Conservation (phyloP, 2,888 invertebrate genomes). For the Meganola albula region DNA sequence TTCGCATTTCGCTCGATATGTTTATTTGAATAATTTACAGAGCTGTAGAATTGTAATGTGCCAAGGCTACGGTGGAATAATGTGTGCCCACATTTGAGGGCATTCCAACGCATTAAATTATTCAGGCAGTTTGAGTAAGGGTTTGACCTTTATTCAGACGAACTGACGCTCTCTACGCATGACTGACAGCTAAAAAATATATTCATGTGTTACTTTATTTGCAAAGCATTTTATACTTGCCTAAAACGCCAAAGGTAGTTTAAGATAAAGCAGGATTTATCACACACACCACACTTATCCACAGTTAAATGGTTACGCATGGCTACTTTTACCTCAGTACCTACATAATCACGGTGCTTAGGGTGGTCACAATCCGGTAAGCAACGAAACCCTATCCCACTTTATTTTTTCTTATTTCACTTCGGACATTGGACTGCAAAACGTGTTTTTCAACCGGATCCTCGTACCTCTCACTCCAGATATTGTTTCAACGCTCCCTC, state of each 20-base stretch:
- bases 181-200: no score
- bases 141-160: slow-evolving; percentile 41
- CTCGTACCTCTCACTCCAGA: slow-evolving; percentile 37
- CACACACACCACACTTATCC: background rate
- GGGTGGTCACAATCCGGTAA: slow-evolving; percentile 32
- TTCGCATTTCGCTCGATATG: no score
- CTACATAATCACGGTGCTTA: slow-evolving; percentile 23
- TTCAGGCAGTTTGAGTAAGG: slow-evolving; percentile 38
- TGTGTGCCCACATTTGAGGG: slow-evolving; percentile 39
- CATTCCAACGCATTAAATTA: slow-evolving; percentile 38
- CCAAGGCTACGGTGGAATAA: no score
- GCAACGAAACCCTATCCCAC: slow-evolving; percentile 43
- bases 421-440: slow-evolving; percentile 33
- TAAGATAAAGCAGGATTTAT: slow-evolving; percentile 1
- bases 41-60: no score
- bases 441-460: slow-evolving; percentile 50
- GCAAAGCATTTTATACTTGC: no score
- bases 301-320: slow-evolving; percentile 18
- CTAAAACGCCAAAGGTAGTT: no score
- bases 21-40: no score
- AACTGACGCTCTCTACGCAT: slow-evolving; percentile 26
- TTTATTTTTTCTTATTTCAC: slow-evolving; percentile 27
- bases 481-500: slow-evolving; percentile 44
- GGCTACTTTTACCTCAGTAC: slow-evolving; percentile 13
- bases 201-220: no score